Evolutionary conservation across 2,888 invertebrate genomes (phyloP).

Genomic region (Eledona agricola): DNA sequence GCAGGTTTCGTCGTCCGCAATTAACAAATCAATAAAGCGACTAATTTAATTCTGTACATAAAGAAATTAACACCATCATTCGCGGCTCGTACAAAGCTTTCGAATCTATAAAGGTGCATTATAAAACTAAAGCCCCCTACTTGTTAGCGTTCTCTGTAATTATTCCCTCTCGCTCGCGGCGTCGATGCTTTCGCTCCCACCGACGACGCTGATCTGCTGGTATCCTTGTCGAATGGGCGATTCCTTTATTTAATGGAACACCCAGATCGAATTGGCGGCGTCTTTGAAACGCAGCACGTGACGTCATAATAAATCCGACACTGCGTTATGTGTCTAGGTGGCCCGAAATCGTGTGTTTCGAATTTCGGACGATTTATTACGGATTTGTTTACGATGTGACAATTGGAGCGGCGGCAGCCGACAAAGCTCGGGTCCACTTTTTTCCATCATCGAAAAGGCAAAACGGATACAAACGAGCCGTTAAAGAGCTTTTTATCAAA

Average conservation of each 20-base stretch:
- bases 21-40: constrained; percentile 38
- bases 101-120: constrained; percentile 44
- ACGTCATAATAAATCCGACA: constrained; percentile 38
- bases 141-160: constrained; percentile 57
- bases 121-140: constrained; percentile 54
- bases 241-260: constrained; percentile 60
- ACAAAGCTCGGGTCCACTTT: too few relatives aligned
- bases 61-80: constrained; percentile 28
- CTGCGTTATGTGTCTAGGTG: constrained; percentile 36
- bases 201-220: constrained; percentile 30
- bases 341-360: constrained; percentile 36
- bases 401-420: constrained; percentile 51
- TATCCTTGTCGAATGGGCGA: constrained; percentile 53
- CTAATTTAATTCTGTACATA: constrained; percentile 24
- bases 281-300: constrained; percentile 60
- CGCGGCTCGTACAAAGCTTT: constrained; percentile 38
- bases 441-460: too few relatives aligned
- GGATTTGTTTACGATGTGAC: constrained; percentile 53
- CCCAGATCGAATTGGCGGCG: constrained; percentile 62
- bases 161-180: constrained; percentile 50
- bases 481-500: too few relatives aligned
- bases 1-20: constrained; percentile 18
- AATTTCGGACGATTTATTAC: constrained; percentile 45
- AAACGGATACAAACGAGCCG: too few relatives aligned
- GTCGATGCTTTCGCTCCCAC: constrained; percentile 17